Percentiles rank a stretch among this genome's conserved stretches.
phyloP scores from a whole-genome alignment of 2,113 vertebrate genomes.

The Dinomys branickii region DNA sequence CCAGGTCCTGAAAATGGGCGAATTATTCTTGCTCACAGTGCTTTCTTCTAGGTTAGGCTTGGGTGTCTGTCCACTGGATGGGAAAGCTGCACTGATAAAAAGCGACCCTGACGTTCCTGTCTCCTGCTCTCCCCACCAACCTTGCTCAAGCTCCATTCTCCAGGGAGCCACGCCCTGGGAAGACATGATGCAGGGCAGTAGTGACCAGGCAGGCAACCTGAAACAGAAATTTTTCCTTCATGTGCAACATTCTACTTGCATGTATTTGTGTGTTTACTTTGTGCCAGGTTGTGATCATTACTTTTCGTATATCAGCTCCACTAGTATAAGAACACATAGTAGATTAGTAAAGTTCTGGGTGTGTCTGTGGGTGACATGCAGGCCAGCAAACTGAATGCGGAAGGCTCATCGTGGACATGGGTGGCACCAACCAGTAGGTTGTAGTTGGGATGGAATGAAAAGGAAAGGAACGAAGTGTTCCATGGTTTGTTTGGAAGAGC shows the following conservation, averaged over 20 bases:
- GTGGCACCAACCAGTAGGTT: not conserved
- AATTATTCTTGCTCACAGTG: not conserved
- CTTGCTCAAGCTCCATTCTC: not conserved
- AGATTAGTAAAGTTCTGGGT: not conserved
- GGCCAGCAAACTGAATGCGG: not conserved
- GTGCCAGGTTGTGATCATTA: not conserved
- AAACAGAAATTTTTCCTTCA: not conserved
- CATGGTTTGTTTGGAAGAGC: not conserved
- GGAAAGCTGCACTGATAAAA: not conserved
- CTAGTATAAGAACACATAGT: not conserved
- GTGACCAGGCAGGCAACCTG: not conserved
- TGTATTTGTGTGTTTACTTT: not conserved
- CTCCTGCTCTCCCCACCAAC: not conserved
- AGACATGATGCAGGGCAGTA: not conserved
- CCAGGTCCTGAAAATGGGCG: not conserved
- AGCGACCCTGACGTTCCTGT: not conserved
- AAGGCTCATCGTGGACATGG: not conserved
- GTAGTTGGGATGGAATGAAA: not conserved
- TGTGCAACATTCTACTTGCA: not conserved
- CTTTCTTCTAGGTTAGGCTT: not conserved
- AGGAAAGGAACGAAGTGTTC: not conserved
- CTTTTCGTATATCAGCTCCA: not conserved
- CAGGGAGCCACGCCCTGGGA: fast-evolving
- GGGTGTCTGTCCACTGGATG: fast-evolving
- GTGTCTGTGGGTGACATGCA: not conserved